phyloP scores from a whole-genome alignment of 2,888 invertebrate genomes.

The Furcula furcula region DNA sequence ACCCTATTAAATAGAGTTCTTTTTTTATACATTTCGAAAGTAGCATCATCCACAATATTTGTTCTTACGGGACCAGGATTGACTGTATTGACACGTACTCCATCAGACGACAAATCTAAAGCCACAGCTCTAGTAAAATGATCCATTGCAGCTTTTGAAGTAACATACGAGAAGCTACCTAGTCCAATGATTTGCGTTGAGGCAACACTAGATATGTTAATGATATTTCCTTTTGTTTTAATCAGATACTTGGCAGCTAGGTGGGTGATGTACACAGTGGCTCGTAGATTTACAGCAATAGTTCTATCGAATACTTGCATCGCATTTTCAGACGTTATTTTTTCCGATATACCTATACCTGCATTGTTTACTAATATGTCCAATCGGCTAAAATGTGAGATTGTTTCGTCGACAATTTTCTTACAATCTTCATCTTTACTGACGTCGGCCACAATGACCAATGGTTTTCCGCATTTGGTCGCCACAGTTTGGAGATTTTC shows the following conservation, averaged over 20 bases:
- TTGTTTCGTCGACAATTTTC: conserved; percentile 26
- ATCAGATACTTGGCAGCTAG: conserved; percentile 89
- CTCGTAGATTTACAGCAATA: conserved; percentile 37
- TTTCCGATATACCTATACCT: conserved; percentile 19
- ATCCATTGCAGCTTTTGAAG: conserved; percentile 93
- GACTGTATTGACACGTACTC: conserved; percentile 90
- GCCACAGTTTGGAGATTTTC: conserved; percentile 26
- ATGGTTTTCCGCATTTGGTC: conserved; percentile 25
- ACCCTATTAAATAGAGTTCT: conserved; percentile 23
- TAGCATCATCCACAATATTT: conserved; percentile 26
- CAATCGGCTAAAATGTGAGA: conserved; percentile 33
- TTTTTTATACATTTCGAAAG: too few relatives aligned
- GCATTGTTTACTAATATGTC: conserved; percentile 44
- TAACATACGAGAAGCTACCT: conserved; percentile 41
- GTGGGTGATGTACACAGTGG: conserved; percentile 40
- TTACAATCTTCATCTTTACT: conserved; percentile 27
- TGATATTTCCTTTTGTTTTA: conserved; percentile 86
- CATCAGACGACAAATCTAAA: conserved; percentile 86
- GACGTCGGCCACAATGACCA: conserved; percentile 34
- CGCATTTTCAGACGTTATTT: conserved; percentile 28
- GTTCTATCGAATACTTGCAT: conserved; percentile 34
- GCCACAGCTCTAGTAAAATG: conserved; percentile 93
- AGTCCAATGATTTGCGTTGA: conserved; percentile 10
- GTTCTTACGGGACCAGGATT: conserved; percentile 81
- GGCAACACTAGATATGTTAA: conserved; percentile 90